phyloP scores from a whole-genome alignment of 2,888 invertebrate genomes.

The Luperina nickerlii region DNA sequence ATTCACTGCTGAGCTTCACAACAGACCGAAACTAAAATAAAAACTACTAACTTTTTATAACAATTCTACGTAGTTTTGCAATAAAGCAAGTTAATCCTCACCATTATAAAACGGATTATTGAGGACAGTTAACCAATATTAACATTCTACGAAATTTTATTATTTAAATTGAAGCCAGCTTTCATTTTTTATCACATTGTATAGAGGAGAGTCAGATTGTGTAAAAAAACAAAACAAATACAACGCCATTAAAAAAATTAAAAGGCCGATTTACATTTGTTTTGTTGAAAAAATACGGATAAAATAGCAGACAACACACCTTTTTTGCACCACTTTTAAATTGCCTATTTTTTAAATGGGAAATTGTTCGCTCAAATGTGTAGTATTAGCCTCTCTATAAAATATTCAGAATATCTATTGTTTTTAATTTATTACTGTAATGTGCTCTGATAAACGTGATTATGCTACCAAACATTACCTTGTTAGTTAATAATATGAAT shows the following conservation, averaged over 20 bases:
- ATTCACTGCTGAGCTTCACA: background rate
- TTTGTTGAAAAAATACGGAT: background rate
- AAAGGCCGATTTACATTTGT: background rate
- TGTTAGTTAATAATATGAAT: background rate
- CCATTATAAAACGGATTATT: background rate
- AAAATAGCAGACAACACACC: background rate
- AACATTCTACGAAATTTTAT: background rate
- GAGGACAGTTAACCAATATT: background rate
- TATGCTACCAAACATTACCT: too few relatives aligned
- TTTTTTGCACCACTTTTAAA: background rate
- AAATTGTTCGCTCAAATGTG: background rate
- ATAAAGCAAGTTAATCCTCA: background rate
- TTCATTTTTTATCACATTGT: background rate
- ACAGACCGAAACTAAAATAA: too few relatives aligned
- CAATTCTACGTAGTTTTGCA: background rate
- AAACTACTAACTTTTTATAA: background rate
- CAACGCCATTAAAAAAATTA: background rate
- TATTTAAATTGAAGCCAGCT: background rate
- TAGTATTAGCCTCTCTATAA: background rate
- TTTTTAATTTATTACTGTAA: too few relatives aligned
- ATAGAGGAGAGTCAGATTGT: background rate
- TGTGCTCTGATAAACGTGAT: too few relatives aligned
- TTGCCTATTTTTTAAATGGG: background rate
- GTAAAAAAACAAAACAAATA: conserved; percentile 1
- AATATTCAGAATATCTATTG: background rate